Base-by-base conservation (phyloP, 2,113 vertebrate species). In the Eclectus roratus region DNA sequence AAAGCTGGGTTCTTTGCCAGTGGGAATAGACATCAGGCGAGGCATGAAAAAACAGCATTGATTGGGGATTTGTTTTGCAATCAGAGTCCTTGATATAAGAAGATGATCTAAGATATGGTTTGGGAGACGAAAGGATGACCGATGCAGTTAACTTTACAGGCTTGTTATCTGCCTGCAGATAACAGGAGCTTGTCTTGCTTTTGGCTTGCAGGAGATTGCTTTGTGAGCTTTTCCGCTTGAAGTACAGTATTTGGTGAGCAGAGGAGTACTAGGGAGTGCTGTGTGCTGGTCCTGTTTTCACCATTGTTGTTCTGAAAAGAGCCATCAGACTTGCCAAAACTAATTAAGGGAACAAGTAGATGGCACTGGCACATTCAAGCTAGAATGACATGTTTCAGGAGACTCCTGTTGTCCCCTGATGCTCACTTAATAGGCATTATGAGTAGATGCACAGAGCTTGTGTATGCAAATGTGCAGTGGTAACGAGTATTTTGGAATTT, bases 271-370 rank as follows among this genome's bases (percentile, higher is more conserved):
- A 71, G 66, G 11, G 58, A 7, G 5, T 87, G 66, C 49, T 95
- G 33, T 81, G 20, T 70, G 25, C 60, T 56, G 31, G 50, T 71
- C 52, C 43, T 80, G 71, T 80, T 91, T 44, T 86, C 25, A 5
- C 70, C 18, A 6, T 15, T 41, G 25, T 86, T 79, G 35, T 61
- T 88, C 66, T 92, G 83, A 85, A 95, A 92, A 96, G 55, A 95
- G 31, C 55, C 61, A 84, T 83, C 85, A 91, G 68, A 35, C 47
- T 88, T 92, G 86, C 96, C 94, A 96, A 94, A 97, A 81, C 68
- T 95, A 94, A 90, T 96, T 94, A 91, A 84, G 50, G 49, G 65
- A 95, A 93, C 11, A 81, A 91, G 33, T 64, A 85, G 58, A 79
- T 95, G 78, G 56, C 60, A 76, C 39, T 78, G 56, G 66, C 49